Evolutionary conservation across 2,113 vertebrate species (phyloP).

Genomic region (Marmota flaviventris): DNA sequence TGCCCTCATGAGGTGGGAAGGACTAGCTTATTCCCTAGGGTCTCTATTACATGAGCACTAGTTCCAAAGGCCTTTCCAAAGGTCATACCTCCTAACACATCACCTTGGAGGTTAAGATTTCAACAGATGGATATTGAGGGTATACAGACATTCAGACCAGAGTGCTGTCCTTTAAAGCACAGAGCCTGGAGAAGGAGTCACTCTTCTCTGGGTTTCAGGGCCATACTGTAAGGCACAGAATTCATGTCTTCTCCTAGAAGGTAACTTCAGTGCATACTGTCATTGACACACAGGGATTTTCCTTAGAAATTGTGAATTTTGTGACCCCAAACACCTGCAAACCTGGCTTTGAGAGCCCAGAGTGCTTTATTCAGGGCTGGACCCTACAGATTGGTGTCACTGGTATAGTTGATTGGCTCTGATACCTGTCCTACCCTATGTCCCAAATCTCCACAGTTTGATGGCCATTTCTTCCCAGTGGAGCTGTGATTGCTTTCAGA

Average conservation of each 20-base stretch:
- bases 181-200: not conserved
- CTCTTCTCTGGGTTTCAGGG: not conserved
- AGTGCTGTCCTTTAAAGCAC: not conserved
- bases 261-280: not conserved
- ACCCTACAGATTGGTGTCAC: not conserved
- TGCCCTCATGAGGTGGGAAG: not conserved
- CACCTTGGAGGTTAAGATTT: not conserved
- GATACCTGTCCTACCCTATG: not conserved
- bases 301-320: not conserved
- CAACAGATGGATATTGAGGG: not conserved
- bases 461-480: not conserved
- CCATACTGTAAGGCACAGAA: not conserved
- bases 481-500: not conserved
- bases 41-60: not conserved
- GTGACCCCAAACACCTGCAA: not conserved
- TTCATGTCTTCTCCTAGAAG: not conserved
- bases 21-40: not conserved
- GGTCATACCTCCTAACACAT: not conserved
- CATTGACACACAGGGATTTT: not conserved
- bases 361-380: not conserved
- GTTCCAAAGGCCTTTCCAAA: not conserved
- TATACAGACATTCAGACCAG: not conserved
- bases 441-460: not conserved
- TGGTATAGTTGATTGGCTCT: not conserved
- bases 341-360: not conserved